A percentile compares a stretch with the other conserved stretches of the same genome.
Conservation (phyloP, 2,797 vertebrate species). For the Mycteria americana region DNA sequence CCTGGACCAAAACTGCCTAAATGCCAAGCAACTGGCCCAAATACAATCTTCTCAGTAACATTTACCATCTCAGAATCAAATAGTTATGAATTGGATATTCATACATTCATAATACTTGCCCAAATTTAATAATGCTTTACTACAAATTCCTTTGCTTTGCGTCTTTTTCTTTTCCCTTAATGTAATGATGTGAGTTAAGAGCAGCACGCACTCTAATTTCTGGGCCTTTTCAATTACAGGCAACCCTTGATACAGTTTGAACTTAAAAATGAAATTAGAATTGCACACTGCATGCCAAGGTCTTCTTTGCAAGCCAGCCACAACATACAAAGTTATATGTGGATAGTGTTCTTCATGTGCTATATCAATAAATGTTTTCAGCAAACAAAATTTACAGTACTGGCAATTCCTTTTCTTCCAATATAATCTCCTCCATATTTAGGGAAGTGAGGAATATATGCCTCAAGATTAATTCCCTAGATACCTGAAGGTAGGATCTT, state of each 20-base stretch:
- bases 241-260: background rate
- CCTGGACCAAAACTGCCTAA: background rate
- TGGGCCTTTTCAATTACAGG: background rate
- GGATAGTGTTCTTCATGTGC: background rate
- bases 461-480: background rate
- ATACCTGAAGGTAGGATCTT: background rate
- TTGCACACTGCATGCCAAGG: background rate
- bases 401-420: background rate
- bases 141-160: background rate
- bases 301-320: background rate
- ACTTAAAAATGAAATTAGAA: conserved; percentile 22
- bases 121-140: background rate
- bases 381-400: background rate
- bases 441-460: background rate
- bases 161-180: background rate
- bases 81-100: background rate
- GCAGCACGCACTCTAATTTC: background rate
- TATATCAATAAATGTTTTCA: background rate
- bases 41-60: background rate
- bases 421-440: background rate
- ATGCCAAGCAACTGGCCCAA: background rate
- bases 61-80: background rate
- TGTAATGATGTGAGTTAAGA: background rate
- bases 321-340: background rate
- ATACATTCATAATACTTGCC: background rate